These are phyloP conservation scores for Ganaspis brasiliensis DNA, from an alignment of 2,888 invertebrate species.

Conservation along the genomic window DNA sequence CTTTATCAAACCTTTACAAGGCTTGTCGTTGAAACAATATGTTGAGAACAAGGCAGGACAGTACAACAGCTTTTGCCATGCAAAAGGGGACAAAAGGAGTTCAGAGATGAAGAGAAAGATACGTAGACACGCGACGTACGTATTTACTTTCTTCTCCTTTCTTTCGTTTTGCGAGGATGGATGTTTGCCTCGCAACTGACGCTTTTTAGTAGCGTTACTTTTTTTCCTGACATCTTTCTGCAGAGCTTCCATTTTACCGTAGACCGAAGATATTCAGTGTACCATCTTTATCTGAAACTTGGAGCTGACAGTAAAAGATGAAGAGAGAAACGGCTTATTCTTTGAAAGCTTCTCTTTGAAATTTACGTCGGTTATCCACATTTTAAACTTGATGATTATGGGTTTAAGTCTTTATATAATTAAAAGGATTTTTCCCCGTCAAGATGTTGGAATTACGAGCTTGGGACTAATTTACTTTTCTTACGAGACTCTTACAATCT, in stretches of 20 bases:
- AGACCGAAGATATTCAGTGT: slow-evolving; percentile 31
- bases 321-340: slow-evolving; percentile 24
- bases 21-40: slow-evolving; percentile 37
- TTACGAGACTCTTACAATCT: too few relatives aligned
- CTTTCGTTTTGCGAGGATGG: slow-evolving; percentile 32
- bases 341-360: slow-evolving; percentile 17
- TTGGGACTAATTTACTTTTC: too few relatives aligned
- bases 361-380: slow-evolving; percentile 6
- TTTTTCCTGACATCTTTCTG: background rate
- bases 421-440: background rate
- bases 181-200: slow-evolving; percentile 26
- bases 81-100: slow-evolving; percentile 21
- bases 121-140: slow-evolving; percentile 37
- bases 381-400: background rate
- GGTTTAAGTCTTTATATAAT: background rate
- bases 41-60: slow-evolving; percentile 16
- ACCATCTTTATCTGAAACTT: slow-evolving; percentile 18
- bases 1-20: slow-evolving; percentile 13
- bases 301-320: slow-evolving; percentile 27
- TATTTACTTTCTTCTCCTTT: slow-evolving; percentile 32
- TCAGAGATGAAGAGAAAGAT: slow-evolving; percentile 37
- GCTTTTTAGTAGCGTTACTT: slow-evolving; percentile 34
- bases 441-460: too few relatives aligned
- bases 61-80: slow-evolving; percentile 34
- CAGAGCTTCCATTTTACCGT: slow-evolving; percentile 13